Base-by-base conservation (phyloP, 2,888 invertebrate genomes). In the Drosophila trichaetosa region DNA sequence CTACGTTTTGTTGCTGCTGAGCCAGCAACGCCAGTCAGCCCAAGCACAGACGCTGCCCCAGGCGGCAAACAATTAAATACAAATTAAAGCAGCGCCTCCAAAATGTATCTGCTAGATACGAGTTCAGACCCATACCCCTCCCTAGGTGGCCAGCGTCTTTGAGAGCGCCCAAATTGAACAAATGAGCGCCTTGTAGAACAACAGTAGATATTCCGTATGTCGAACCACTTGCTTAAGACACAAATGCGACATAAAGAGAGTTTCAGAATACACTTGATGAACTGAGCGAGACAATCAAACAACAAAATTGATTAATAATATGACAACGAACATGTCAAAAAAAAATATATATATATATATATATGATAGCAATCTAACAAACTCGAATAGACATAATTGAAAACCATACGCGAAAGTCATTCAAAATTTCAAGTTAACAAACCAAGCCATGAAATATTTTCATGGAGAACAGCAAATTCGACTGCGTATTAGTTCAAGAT, bases 31-130 rank as follows among this genome's bases (percentile, higher is more conserved):
- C n/a, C 52, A 34, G 27, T 16, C 52, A 48, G 33, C 13, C 27
- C 16, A 24, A 24, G 21, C 29, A 31, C 56, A 38, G 38, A 11
- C 38, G 49, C 34, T 34, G 21, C 67, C 56, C 62, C 51, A 34
- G 52, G 52, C 52, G 49, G 24, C 18, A 11, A 58, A 62, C 74
- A 73, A 73, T 73, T 73, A 73, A 74, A 73, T 67, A 67, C 74
- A 69, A 74, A 74, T 74, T 68, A 75, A 61, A 67, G 64, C 74
- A 73, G 46, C 46, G 59, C 66, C 74, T 52, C 11, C 27, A 34
- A 58, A 54, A 58, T 58, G 60, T 66, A 66, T 51, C 56, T 65
- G 42, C 40, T 29, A 56, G 63, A 38, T 51, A 42, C 60, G 16
- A n/a, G 40, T 27, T 51, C 51, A 24, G n/a, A 51, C 11, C 33